Conservation (phyloP, 2,797 vertebrate species). For the Macropodus opercularis region DNA sequence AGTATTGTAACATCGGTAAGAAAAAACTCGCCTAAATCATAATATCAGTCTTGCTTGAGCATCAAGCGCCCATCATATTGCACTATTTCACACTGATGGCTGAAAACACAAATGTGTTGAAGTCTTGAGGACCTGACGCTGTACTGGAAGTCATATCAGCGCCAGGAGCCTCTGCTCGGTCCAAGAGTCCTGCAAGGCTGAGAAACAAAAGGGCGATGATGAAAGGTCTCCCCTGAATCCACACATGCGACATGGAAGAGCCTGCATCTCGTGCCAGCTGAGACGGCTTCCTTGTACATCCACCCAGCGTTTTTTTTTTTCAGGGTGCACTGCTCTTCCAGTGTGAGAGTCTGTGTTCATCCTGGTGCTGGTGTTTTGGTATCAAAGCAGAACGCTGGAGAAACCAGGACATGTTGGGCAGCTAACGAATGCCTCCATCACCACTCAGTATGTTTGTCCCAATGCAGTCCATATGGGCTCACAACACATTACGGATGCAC, state of each 20-base stretch:
- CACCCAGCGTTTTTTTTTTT: conserved; percentile 58
- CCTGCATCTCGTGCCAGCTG: conserved; percentile 72
- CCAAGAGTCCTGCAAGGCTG: conserved; percentile 78
- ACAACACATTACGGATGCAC: conserved; percentile 57
- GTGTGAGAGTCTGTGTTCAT: conserved; percentile 74
- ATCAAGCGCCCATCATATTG: conserved; percentile 84
- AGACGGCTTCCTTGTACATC: conserved; percentile 32
- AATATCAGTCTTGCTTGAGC: conserved; percentile 81
- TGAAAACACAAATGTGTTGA: conserved; percentile 81
- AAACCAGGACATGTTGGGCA: conserved; percentile 53
- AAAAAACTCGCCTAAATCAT: conserved; percentile 75
- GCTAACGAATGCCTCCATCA: conserved; percentile 54
- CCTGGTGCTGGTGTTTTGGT: conserved; percentile 69
- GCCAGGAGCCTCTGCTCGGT: conserved; percentile 68
- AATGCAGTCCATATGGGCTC: conserved; percentile 71
- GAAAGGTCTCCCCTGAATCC: conserved; percentile 62
- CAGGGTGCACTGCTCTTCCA: conserved; percentile 78
- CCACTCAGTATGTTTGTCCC: conserved; percentile 73
- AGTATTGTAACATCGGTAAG: conserved; percentile 76
- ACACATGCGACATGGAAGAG: conserved; percentile 69
- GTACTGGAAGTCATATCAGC: conserved; percentile 64
- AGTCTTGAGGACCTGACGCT: conserved; percentile 72
- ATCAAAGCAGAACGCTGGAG: conserved; percentile 55
- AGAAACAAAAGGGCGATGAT: conserved; percentile 76
- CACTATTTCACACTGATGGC: conserved; percentile 79